phyloP scores from a whole-genome alignment of 2,113 vertebrate genomes.

The Grallaria varia region DNA sequence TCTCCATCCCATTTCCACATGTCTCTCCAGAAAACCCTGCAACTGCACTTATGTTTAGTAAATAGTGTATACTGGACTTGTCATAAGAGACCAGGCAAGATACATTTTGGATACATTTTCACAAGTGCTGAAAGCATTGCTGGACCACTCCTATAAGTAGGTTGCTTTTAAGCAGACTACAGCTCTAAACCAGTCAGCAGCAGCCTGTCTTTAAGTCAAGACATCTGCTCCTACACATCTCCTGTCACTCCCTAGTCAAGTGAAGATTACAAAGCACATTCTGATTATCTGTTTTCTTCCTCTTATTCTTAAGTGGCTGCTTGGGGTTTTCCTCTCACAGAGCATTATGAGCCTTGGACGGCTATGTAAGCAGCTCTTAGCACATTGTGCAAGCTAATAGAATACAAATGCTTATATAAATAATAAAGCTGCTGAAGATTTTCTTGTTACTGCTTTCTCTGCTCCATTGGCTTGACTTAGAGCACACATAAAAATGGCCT shows the following conservation, averaged over 20 bases:
- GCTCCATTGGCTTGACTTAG: constrained; percentile 58
- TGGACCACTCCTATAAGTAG: not conserved
- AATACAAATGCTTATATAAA: constrained; percentile 56
- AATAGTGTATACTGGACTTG: not conserved
- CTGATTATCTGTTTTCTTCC: constrained; percentile 11
- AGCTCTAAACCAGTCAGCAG: not conserved
- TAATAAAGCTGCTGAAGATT: constrained; percentile 55
- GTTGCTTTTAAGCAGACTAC: not conserved
- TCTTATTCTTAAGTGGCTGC: not conserved
- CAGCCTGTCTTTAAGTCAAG: not conserved
- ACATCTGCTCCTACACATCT: not conserved
- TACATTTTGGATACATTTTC: not conserved
- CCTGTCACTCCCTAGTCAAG: not conserved
- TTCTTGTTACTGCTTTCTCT: constrained; percentile 48
- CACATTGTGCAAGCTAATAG: constrained; percentile 6
- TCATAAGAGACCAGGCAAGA: not conserved
- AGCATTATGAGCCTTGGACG: not conserved
- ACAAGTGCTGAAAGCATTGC: not conserved
- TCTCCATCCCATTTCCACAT: not conserved
- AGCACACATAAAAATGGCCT: constrained; percentile 53
- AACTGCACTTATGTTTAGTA: not conserved
- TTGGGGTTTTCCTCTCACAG: constrained; percentile 1
- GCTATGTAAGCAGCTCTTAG: not conserved
- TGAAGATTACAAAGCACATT: constrained; percentile 22
- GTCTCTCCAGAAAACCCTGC: not conserved